Base-by-base conservation (phyloP, 2,113 vertebrate genomes). In the Galbula dea region DNA sequence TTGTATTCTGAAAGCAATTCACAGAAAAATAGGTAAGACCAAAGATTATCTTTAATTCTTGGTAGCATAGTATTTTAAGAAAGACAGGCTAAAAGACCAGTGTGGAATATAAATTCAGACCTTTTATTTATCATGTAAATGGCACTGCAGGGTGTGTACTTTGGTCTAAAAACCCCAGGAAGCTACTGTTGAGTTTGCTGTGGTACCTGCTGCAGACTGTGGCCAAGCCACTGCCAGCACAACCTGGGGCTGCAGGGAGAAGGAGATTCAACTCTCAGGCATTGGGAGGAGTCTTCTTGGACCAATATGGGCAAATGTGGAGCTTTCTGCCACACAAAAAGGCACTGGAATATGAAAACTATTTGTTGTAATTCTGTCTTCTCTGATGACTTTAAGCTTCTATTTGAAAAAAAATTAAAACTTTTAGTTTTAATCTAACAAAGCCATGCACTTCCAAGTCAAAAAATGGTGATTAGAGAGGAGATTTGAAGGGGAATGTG, bases 201-300 rank as follows among this genome's bases (percentile, higher is more conserved):
- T 52, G 36, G 23, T 57, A 8, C 15, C 36, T 59, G 34, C 7
- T 58, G 34, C 22, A 39, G 37, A 20, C 13, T 37, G 62, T 2
- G 1, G 16, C 37, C 13, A 15, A 68, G 11, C 11, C 3, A 3
- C 24, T 71, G 32, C 43, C 15, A 45, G 63, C 37, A 21, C 36
- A 58, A 34, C 14, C 39, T 5, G 17, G 37, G 21, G 46, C 36
- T 0, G 0, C 1, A 1, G 19, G 24, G 16, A 58, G 20, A 7
- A 58, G 58, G 12, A 4, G 32, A 55, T 36, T 12, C 12, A 26
- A 3, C 26, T 12, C 6, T 26, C 15, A 30, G 29, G 32, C 8
- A 14, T 30, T 3, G 1, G 12, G 26, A 49, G 12, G 34, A 27
- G 23, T 49, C 57, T 52, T 10, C 48, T 51, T 32, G 34, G 43